Evolutionary conservation across 1,140 invertebrate species (phyloP).

Genomic region (Paraescarpia echinospica): DNA sequence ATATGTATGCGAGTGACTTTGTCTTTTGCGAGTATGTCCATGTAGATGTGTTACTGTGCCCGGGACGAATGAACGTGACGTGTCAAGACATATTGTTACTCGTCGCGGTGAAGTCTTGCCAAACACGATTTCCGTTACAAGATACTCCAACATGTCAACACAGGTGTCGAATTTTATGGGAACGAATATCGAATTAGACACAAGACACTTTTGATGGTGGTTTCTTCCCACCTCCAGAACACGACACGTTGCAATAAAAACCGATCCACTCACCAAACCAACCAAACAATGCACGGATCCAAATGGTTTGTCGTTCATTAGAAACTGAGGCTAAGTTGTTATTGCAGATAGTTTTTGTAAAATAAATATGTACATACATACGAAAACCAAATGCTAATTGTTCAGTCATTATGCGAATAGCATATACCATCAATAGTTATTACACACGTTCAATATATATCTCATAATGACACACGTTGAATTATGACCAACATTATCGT

Average conservation of each 20-base stretch:
- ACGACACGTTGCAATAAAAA: background rate
- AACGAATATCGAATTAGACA: background rate
- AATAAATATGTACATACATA: background rate
- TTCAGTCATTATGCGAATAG: background rate
- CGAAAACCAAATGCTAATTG: background rate
- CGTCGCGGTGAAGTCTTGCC: background rate
- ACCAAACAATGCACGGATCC: background rate
- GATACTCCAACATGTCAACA: background rate
- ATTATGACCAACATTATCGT: too few species aligned
- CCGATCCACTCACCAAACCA: background rate
- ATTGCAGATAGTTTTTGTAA: background rate
- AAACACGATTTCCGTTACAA: background rate
- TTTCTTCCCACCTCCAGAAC: background rate
- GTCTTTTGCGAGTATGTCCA: too few species aligned
- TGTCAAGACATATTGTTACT: background rate
- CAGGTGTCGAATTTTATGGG: background rate
- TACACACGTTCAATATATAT: too few species aligned
- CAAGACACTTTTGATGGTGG: background rate
- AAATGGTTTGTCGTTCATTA: background rate
- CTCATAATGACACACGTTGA: too few species aligned
- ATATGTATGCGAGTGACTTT: too few species aligned
- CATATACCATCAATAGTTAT: too few species aligned
- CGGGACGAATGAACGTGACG: background rate
- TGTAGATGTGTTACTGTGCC: background rate
- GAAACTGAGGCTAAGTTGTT: background rate